These are phyloP conservation scores for Glaucomys volans DNA, from an alignment of 2,113 vertebrate genomes.

Conservation along the genomic window DNA sequence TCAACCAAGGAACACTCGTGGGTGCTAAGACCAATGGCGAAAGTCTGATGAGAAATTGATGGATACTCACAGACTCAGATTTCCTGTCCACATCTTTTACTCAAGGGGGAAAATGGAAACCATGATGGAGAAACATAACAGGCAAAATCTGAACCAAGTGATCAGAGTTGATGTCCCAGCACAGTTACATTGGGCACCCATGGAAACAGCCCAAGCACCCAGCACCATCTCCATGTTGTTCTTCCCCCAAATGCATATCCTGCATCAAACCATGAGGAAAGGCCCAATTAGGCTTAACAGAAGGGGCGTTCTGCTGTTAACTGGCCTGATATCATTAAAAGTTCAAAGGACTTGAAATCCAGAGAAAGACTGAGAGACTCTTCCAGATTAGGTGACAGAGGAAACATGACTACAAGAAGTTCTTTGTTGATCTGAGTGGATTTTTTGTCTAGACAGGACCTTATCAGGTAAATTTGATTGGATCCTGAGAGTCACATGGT, in stretches of 20 bases:
- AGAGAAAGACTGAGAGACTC: not conserved
- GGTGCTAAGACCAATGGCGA: not conserved
- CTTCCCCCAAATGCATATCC: not conserved
- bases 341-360: not conserved
- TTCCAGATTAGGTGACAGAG: not conserved
- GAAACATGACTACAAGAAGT: not conserved
- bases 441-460: not conserved
- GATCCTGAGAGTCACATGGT: not conserved
- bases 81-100: not conserved
- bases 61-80: not conserved
- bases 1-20: not conserved
- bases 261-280: not conserved
- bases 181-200: not conserved
- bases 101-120: not conserved
- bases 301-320: not conserved
- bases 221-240: not conserved
- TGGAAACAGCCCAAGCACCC: not conserved
- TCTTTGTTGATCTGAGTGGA: not conserved
- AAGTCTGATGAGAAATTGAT: not conserved
- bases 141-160: not conserved
- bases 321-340: not conserved
- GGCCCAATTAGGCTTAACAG: not conserved
- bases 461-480: not conserved
- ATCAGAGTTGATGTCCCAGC: not conserved
- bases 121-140: not conserved